Conservation (phyloP, 2,888 invertebrate genomes). For the Drosophila paracracens region DNA sequence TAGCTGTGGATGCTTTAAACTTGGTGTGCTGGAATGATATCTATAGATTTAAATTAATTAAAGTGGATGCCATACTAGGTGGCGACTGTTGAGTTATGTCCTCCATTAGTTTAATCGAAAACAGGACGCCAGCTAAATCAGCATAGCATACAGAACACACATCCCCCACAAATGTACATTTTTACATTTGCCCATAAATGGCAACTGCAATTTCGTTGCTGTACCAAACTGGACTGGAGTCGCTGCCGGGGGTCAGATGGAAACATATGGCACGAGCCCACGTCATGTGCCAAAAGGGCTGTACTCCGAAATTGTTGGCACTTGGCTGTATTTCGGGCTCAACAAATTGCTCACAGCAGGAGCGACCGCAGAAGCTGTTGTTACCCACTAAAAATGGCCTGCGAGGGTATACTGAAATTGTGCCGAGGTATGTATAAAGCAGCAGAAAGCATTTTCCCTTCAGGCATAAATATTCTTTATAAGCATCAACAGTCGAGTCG, state of each 20-base stretch:
- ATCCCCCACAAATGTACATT: conserved; percentile 10
- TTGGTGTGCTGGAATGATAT: conserved; percentile 12
- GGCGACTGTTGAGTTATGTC: conserved; percentile 55
- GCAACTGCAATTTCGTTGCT: conserved; percentile 41
- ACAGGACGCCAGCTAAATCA: conserved; percentile 40
- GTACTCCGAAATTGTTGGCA: conserved; percentile 52
- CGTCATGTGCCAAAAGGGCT: conserved; percentile 36
- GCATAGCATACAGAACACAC: conserved; percentile 12
- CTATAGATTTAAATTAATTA: conserved; percentile 59
- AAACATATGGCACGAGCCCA: conserved; percentile 32
- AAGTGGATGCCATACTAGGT: conserved; percentile 36
- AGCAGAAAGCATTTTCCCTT: background rate
- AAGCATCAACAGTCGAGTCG: background rate
- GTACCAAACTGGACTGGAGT: conserved; percentile 16
- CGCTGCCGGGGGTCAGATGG: conserved; percentile 26
- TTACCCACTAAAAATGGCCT: background rate
- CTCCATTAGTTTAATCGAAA: conserved; percentile 71
- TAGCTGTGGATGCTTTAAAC: conserved; percentile 12
- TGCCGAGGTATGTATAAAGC: background rate
- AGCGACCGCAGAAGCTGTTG: conserved; percentile 25
- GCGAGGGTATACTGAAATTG: background rate
- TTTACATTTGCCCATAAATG: conserved; percentile 44
- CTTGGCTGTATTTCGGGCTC: conserved; percentile 53
- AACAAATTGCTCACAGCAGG: conserved; percentile 55
- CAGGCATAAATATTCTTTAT: background rate